A percentile compares a stretch with the other conserved stretches of the same genome.
Conservation (phyloP, 2,797 vertebrate genomes). For the Acanthiza pusilla region DNA sequence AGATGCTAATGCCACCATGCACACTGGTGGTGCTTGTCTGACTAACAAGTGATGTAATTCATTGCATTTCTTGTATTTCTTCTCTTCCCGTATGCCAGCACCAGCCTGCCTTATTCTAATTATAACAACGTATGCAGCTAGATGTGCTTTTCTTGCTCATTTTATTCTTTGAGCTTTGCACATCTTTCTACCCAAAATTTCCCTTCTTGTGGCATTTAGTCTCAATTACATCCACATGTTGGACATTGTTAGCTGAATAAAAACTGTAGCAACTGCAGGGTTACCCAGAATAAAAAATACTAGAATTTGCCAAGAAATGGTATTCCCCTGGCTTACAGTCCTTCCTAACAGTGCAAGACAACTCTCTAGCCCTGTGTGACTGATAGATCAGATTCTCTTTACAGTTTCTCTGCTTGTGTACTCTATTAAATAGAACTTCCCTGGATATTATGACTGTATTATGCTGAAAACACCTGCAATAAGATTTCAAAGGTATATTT, state of each 20-base stretch:
- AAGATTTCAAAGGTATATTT: background rate
- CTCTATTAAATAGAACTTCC: background rate
- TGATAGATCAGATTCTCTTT: background rate
- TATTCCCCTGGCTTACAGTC: background rate
- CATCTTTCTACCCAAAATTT: background rate
- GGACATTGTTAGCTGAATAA: background rate
- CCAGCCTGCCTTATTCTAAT: background rate
- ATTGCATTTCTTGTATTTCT: background rate
- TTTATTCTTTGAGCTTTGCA: background rate
- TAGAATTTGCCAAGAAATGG: background rate
- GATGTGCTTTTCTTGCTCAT: background rate
- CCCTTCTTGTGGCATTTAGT: background rate
- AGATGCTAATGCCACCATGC: background rate
- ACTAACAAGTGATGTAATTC: background rate
- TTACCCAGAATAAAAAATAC: background rate
- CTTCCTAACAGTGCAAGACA: background rate
- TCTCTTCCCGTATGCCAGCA: rapidly evolving
- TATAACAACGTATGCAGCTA: background rate
- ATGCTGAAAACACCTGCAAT: background rate
- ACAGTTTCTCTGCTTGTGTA: background rate
- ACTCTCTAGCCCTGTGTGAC: background rate
- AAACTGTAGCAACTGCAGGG: background rate
- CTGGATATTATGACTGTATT: background rate
- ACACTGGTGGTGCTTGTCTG: background rate
- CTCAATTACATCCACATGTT: background rate